Conservation (phyloP, 2,888 invertebrate genomes). For the Archips xylosteana region DNA sequence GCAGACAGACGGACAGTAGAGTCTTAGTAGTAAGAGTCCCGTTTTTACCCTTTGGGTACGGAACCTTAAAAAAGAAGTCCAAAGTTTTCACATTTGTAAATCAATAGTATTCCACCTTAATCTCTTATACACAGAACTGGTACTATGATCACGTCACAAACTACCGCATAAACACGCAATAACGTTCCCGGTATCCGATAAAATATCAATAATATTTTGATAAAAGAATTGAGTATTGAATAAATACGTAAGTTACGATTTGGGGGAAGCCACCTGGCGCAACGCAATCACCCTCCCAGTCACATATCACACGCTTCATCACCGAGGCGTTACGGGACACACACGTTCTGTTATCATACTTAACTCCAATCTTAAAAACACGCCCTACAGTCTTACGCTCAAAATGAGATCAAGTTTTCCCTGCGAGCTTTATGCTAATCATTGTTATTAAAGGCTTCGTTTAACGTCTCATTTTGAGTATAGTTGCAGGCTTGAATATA, state of each 20-base stretch:
- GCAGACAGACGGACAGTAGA: too few relatives aligned
- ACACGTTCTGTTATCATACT: conserved; percentile 28
- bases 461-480: neutral
- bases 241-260: conserved; percentile 35
- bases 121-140: too few relatives aligned
- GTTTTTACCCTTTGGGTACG: too few relatives aligned
- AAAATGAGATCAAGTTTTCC: conserved; percentile 21
- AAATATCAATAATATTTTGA: conserved; percentile 28
- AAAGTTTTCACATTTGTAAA: too few relatives aligned
- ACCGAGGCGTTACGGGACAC: conserved; percentile 14
- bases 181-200: conserved; percentile 12
- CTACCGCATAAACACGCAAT: conserved; percentile 4
- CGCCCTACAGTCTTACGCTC: conserved; percentile 15
- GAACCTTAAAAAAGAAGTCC: too few relatives aligned
- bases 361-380: conserved; percentile 37
- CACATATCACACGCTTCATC: conserved; percentile 35
- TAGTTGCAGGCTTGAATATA: neutral
- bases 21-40: too few relatives aligned
- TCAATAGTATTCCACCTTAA: too few relatives aligned
- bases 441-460: conserved; percentile 15
- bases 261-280: conserved; percentile 14
- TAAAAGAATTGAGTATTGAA: conserved; percentile 29
- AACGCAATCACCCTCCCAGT: conserved; percentile 19
- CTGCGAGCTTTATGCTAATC: conserved; percentile 3
- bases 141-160: neutral